phyloP scores from a whole-genome alignment of 2,797 vertebrate species.

The Mionectes olivaceus region DNA sequence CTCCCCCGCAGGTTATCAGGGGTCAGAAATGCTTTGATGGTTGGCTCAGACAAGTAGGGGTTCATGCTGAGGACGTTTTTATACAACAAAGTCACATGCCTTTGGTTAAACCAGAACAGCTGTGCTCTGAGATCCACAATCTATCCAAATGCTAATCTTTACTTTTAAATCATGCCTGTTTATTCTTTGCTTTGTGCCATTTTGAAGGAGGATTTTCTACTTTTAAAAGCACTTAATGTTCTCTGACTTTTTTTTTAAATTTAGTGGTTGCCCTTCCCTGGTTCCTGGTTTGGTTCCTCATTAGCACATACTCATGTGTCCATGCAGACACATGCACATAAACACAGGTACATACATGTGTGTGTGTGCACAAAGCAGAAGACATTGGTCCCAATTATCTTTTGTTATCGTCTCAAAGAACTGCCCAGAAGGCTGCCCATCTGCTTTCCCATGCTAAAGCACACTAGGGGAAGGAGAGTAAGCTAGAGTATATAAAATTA shows the following conservation, averaged over 20 bases:
- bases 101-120: background rate
- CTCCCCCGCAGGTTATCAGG: background rate
- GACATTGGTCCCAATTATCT: background rate
- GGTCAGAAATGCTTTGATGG: conserved; percentile 4
- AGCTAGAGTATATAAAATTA: background rate
- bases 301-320: background rate
- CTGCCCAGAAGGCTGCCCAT: background rate
- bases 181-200: background rate
- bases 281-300: background rate
- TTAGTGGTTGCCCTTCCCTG: background rate
- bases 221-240: background rate
- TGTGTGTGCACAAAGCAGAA: background rate
- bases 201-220: background rate
- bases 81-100: background rate
- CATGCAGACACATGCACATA: background rate
- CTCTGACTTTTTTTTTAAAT: background rate
- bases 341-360: background rate
- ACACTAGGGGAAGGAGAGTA: background rate
- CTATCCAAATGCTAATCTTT: background rate
- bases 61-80: background rate
- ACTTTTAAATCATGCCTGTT: background rate
- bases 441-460: background rate
- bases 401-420: background rate
- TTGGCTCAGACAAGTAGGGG: background rate
- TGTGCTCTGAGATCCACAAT: background rate